Conservation (phyloP, 1,140 invertebrate species). For the Lutraria rhynchaena region DNA sequence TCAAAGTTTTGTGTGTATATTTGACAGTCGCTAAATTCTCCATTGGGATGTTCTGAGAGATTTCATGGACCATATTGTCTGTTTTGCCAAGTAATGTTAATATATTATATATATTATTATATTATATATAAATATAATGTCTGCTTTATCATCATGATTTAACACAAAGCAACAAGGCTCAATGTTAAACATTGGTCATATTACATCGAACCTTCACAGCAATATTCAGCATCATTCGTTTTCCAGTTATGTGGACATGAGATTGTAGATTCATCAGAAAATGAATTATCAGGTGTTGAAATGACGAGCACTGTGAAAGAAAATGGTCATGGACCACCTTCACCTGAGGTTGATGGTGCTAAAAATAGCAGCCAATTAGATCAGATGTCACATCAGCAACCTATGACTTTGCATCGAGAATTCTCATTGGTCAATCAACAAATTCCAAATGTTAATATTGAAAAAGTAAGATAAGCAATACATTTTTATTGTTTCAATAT, state of each 20-base stretch:
- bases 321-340: constrained; percentile 21
- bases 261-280: constrained; percentile 63
- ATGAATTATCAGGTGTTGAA: constrained; percentile 51
- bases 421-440: constrained; percentile 93
- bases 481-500: too few relatives aligned
- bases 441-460: constrained; percentile 91
- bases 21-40: too few relatives aligned
- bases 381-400: constrained; percentile 64
- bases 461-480: constrained; percentile 82
- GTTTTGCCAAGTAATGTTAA: too few relatives aligned
- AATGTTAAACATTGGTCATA: too few relatives aligned
- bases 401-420: constrained; percentile 88
- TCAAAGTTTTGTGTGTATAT: too few relatives aligned
- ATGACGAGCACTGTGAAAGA: constrained; percentile 14
- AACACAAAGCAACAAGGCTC: too few relatives aligned
- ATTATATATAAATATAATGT: too few relatives aligned
- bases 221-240: neutral
- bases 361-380: constrained; percentile 49
- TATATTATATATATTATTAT: too few relatives aligned
- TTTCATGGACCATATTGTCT: too few relatives aligned
- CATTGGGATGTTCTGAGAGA: too few relatives aligned
- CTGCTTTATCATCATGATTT: too few relatives aligned
- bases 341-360: constrained; percentile 49
- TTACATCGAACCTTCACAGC: too few relatives aligned
- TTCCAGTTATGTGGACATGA: constrained; percentile 82